Evolutionary conservation across 1,140 invertebrate species (phyloP).

Genomic region (Antheraea mylitta): DNA sequence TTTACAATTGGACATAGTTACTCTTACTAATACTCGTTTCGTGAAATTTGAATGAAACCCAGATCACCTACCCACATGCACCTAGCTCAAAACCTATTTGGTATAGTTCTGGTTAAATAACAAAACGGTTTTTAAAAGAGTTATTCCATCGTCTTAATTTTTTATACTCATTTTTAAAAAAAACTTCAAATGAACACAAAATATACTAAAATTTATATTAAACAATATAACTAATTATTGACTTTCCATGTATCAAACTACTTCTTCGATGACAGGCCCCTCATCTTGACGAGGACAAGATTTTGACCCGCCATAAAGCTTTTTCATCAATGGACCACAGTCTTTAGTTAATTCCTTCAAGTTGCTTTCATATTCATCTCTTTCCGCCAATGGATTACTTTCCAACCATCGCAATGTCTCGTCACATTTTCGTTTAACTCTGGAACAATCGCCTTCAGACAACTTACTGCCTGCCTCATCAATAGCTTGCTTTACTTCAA

Average conservation of each 20-base stretch:
- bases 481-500: constrained; percentile 85
- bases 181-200: constrained; percentile 1
- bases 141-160: no score
- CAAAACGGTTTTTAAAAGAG: no score
- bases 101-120: no score
- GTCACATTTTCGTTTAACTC: constrained; percentile 78
- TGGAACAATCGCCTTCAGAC: constrained; percentile 80
- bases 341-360: constrained; percentile 84
- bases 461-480: constrained; percentile 71
- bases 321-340: constrained; percentile 86
- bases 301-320: constrained; percentile 79
- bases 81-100: no score
- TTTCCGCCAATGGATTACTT: constrained; percentile 85
- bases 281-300: constrained; percentile 19
- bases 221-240: constrained; percentile 14
- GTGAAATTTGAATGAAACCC: no score
- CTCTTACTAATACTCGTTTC: no score
- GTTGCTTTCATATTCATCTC: constrained; percentile 89
- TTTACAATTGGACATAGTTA: no score
- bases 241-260: constrained; percentile 35
- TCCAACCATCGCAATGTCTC: constrained; percentile 81
- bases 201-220: constrained; percentile 6
- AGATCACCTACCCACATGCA: no score
- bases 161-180: not conserved
- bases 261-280: constrained; percentile 52